Conservation (phyloP, 2,797 vertebrate genomes). For the Fistularia commersonii region DNA sequence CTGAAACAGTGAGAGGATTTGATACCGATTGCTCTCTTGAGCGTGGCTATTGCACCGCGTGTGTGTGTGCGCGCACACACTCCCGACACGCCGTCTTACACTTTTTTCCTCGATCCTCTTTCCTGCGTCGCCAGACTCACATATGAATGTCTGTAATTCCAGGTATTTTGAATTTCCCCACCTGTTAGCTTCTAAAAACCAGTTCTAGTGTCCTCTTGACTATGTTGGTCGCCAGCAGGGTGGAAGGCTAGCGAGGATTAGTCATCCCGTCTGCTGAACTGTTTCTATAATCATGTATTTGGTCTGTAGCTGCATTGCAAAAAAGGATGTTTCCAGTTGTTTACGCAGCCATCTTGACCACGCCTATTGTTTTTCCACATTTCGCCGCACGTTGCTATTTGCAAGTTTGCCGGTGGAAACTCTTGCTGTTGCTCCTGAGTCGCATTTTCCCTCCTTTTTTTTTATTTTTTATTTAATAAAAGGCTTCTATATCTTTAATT, state of each 20-base stretch:
- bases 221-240: neutral
- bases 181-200: neutral
- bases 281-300: neutral
- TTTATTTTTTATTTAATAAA: neutral
- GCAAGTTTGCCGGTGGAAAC: neutral
- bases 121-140: neutral
- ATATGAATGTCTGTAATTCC: neutral
- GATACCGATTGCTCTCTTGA: no score
- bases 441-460: neutral
- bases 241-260: no score
- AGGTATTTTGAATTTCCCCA: constrained; percentile 1
- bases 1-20: no score
- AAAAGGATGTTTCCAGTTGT: neutral
- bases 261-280: neutral
- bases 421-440: neutral
- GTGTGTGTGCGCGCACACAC: no score
- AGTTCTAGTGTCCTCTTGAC: neutral
- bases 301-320: neutral
- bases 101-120: no score
- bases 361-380: neutral
- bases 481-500: no score
- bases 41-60: no score
- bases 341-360: neutral
- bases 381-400: neutral
- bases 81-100: no score